phyloP scores from a whole-genome alignment of 2,797 vertebrate genomes.

The Parambassis ranga region DNA sequence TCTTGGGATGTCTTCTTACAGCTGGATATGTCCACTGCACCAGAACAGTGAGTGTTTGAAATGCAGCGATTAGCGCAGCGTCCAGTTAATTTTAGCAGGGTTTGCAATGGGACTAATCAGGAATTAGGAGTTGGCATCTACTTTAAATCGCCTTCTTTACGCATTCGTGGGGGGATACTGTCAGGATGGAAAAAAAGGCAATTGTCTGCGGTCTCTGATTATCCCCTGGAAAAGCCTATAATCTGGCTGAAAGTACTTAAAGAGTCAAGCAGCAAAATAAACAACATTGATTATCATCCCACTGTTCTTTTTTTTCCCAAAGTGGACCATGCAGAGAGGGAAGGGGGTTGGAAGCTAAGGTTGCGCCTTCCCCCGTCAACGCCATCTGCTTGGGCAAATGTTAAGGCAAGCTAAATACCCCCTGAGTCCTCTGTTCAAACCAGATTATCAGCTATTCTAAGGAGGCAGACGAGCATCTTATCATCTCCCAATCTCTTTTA shows the following conservation, averaged over 20 bases:
- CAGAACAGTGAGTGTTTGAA: constrained; percentile 62
- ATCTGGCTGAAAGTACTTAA: constrained; percentile 87
- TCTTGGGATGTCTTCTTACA: constrained; percentile 25
- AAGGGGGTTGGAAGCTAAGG: constrained; percentile 49
- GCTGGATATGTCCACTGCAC: constrained; percentile 22
- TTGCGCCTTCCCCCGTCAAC: constrained; percentile 69
- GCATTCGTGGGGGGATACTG: constrained; percentile 79
- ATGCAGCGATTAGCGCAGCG: constrained; percentile 82
- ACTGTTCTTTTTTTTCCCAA: constrained; percentile 77
- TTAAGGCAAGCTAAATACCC: constrained; percentile 83
- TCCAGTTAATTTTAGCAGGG: constrained; percentile 84
- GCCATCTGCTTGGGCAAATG: constrained; percentile 87
- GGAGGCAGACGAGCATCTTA: constrained; percentile 74
- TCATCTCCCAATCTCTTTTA: constrained; percentile 80
- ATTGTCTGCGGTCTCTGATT: constrained; percentile 87
- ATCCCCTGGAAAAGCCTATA: constrained; percentile 88
- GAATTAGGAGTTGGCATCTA: constrained; percentile 85
- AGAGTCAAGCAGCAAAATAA: constrained; percentile 91
- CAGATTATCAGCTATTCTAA: constrained; percentile 85
- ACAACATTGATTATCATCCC: constrained; percentile 90
- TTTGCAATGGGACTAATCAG: constrained; percentile 86
- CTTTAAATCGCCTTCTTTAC: constrained; percentile 80
- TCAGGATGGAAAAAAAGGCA: constrained; percentile 82
- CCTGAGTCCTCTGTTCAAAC: constrained; percentile 83
- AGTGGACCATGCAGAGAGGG: constrained; percentile 68